Evolutionary conservation across 2,113 vertebrate species (phyloP).

Genomic region (Bos javanicus): DNA sequence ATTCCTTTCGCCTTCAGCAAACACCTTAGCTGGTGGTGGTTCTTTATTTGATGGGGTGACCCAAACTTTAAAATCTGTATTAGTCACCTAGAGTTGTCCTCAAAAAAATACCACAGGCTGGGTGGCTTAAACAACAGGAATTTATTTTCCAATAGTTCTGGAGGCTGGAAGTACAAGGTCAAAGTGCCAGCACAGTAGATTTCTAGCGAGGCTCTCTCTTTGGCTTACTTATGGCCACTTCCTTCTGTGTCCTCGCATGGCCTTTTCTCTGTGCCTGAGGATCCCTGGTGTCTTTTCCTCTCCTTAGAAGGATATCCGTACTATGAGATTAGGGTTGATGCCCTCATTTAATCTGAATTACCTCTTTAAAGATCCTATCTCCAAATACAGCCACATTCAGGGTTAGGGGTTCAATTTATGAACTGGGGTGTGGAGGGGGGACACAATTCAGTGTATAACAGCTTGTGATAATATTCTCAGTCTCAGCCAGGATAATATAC

Average conservation of each 20-base stretch:
- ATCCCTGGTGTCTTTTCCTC: background rate
- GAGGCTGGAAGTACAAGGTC: background rate
- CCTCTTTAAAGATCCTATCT: background rate
- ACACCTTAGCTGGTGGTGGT: background rate
- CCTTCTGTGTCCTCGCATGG: background rate
- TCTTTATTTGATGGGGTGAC: background rate
- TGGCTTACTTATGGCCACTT: background rate
- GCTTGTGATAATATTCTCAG: background rate
- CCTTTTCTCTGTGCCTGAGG: too few relatives aligned
- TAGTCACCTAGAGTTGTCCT: background rate
- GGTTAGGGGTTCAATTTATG: background rate
- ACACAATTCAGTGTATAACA: background rate
- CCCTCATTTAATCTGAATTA: background rate
- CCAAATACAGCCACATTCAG: background rate
- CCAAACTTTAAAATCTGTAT: background rate
- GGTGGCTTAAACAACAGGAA: background rate
- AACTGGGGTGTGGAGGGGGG: background rate
- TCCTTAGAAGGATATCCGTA: background rate
- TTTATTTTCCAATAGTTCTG: background rate
- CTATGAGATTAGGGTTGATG: background rate
- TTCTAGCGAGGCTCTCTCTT: background rate
- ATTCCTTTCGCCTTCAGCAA: background rate
- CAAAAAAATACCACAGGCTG: background rate
- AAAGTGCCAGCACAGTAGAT: background rate
- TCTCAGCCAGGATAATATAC: background rate